Percentiles rank a stretch among this genome's conserved stretches.
phyloP scores from a whole-genome alignment of 2,113 vertebrate species.

The Cebidichthys violaceus region DNA sequence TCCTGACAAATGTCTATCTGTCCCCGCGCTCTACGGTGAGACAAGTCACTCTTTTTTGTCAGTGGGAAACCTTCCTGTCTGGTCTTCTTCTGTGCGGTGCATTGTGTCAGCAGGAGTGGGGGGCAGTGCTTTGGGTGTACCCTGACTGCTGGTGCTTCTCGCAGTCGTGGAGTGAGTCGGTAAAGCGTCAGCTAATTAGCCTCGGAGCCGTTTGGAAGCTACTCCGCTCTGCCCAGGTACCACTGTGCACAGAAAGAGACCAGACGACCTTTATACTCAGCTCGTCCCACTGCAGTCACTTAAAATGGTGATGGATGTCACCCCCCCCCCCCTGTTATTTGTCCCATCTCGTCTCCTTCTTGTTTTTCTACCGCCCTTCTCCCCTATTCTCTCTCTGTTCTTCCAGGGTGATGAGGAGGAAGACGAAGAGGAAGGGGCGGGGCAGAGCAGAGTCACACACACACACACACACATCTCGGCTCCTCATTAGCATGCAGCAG shows the following conservation, averaged over 20 bases:
- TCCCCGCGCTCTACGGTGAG: slow-evolving; percentile 56
- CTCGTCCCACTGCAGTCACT: slow-evolving; percentile 78
- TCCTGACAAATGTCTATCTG: slow-evolving; percentile 11
- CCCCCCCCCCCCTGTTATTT: slow-evolving; percentile 31
- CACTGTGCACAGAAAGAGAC: slow-evolving; percentile 66
- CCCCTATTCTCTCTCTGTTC: slow-evolving; percentile 50
- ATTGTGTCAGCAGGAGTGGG: neutral
- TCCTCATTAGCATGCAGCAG: slow-evolving; percentile 70
- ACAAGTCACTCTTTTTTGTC: slow-evolving; percentile 1
- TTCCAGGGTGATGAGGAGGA: slow-evolving; percentile 55
- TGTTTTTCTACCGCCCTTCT: slow-evolving; percentile 29
- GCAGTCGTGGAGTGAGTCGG: slow-evolving; percentile 52
- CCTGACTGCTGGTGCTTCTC: slow-evolving; percentile 34
- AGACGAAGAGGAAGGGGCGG: slow-evolving; percentile 32
- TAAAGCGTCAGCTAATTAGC: slow-evolving; percentile 70
- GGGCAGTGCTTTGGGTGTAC: neutral
- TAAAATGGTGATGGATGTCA: slow-evolving; percentile 80
- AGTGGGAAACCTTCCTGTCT: neutral
- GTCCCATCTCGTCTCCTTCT: slow-evolving; percentile 6
- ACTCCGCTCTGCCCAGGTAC: slow-evolving; percentile 70
- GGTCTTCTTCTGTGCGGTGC: neutral
- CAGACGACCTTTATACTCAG: slow-evolving; percentile 73
- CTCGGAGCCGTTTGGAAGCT: slow-evolving; percentile 60
- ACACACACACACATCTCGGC: neutral
- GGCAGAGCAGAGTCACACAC: slow-evolving; percentile 29